Conservation (phyloP, 2,797 vertebrate genomes). For the Mormyrops attenuatus region DNA sequence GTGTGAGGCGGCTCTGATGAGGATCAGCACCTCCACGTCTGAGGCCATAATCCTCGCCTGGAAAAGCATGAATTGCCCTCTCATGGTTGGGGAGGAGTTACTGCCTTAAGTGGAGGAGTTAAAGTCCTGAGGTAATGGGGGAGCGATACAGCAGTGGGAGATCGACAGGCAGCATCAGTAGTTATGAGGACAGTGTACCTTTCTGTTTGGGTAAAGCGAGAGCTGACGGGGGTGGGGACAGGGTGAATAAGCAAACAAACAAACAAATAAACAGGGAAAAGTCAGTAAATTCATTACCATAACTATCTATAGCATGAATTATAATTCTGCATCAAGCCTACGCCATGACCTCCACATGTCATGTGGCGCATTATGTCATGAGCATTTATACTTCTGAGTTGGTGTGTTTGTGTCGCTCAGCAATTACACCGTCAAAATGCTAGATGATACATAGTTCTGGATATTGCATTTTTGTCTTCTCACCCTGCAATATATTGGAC, state of each 20-base stretch:
- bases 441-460: too few species aligned
- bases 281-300: neutral
- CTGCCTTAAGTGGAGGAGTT: neutral
- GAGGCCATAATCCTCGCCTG: too few species aligned
- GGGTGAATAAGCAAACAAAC: too few species aligned
- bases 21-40: too few species aligned
- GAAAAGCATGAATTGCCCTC: neutral
- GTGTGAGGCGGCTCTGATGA: too few species aligned
- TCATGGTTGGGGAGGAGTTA: neutral
- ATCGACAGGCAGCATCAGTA: neutral
- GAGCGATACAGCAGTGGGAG: too few species aligned
- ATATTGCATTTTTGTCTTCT: too few species aligned
- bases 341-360: neutral
- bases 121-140: neutral
- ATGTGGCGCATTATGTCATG: too few species aligned
- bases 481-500: too few species aligned
- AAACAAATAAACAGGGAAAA: neutral
- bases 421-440: too few species aligned
- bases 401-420: too few species aligned
- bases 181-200: neutral
- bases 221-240: neutral
- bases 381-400: neutral
- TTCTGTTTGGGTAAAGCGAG: neutral
- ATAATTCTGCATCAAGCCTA: neutral
- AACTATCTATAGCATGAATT: neutral